Evolutionary conservation across 37 sponge, comb jelly and placozoan genomes (phyloP), one percentile per base, ranked within the genome.

Genomic region (Crambe crambe): DNA sequence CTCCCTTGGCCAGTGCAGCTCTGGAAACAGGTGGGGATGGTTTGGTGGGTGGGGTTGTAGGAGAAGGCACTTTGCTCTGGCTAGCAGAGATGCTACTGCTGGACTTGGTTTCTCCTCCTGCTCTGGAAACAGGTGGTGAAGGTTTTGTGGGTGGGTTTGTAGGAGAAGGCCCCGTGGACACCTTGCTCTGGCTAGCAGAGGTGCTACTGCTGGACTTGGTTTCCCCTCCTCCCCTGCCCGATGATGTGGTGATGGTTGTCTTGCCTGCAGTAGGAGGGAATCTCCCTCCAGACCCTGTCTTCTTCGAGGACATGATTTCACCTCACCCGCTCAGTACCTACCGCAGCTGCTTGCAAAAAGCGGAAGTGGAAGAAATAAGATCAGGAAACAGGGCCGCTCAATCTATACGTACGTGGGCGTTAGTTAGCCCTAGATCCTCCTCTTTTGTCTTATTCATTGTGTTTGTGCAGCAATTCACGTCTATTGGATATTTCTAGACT

Each of bases 1-100:
- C 70, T 2, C 91, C 91, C 29, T 78, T 69, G 30, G 91, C 76
- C 12, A 26, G 36, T 25, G 21, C 54, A 25, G 8, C 4, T 36
- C 20, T 68, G 38, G 69, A 6, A n/a, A n/a, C n/a, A n/a, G n/a
- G n/a, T n/a, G n/a, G n/a, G n/a, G n/a, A n/a, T n/a, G n/a, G n/a
- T n/a, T n/a, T n/a, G n/a, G n/a, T n/a, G n/a, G n/a, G n/a, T n/a
- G n/a, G n/a, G n/a, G n/a, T n/a, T n/a, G n/a, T n/a, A n/a, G n/a
- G n/a, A n/a, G n/a, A n/a, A n/a, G n/a, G n/a, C 6, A 6, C 51
- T 12, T 47, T 47, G 12, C 10, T 12, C 51, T 47, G 51, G 10
- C 6, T 47, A 47, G 6, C 51, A 12, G 51, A 47, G 51, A 12
- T 15, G 12, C 10, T 47, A 12, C 51, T 47, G 51, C 51, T 47